These are phyloP conservation scores for Drosophila tsacasi DNA, from an alignment of 1,140 invertebrate genomes.

Conservation along the genomic window DNA sequence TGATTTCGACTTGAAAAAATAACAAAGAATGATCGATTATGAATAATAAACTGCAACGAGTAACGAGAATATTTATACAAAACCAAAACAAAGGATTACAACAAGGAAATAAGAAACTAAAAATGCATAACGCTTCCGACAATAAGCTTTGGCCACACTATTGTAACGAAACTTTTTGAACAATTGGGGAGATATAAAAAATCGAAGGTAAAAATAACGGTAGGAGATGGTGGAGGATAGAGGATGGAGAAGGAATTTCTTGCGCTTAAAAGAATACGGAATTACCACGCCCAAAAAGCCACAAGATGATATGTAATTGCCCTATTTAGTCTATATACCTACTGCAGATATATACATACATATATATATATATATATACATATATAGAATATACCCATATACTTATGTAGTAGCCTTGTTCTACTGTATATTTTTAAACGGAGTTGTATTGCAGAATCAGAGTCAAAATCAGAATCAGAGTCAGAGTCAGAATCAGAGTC, in stretches of 20 bases:
- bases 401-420: constrained; percentile 53
- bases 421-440: constrained; percentile 74
- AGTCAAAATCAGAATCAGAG: constrained; percentile 23
- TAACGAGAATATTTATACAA: constrained; percentile 39
- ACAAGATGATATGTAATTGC: constrained; percentile 42
- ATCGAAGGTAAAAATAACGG: constrained; percentile 9
- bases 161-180: constrained; percentile 30
- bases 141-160: constrained; percentile 82
- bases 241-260: constrained; percentile 59
- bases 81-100: constrained; percentile 30
- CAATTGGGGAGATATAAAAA: constrained; percentile 15
- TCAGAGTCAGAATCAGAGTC: constrained; percentile 8
- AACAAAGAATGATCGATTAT: background rate
- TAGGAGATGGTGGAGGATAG: constrained; percentile 9
- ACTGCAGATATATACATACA: constrained; percentile 43
- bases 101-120: constrained; percentile 43
- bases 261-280: constrained; percentile 46
- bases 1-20: constrained; percentile 17
- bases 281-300: constrained; percentile 32
- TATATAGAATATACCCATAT: constrained; percentile 30
- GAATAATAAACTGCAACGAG: constrained; percentile 20
- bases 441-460: constrained; percentile 60
- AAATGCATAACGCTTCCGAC: constrained; percentile 82
- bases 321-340: constrained; percentile 58
- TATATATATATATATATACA: constrained; percentile 17